Base-by-base conservation (phyloP, 2,113 vertebrate species). In the Tor tambroides region DNA sequence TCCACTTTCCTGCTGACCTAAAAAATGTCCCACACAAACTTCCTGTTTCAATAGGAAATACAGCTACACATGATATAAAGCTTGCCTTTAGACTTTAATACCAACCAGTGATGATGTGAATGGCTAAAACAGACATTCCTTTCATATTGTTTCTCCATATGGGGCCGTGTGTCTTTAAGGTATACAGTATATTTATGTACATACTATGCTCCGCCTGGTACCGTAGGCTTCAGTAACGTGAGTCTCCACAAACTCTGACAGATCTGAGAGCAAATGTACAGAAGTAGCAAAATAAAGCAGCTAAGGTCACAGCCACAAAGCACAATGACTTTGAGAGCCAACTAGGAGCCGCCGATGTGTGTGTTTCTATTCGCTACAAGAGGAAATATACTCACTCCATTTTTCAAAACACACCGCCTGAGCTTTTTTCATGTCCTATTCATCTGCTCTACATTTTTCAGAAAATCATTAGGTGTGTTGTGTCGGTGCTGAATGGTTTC, bases 401-500 rank as follows among this genome's bases (percentile, higher is more conserved):
- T 84, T 77, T 88, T 87, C 83, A 63, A 51, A 72, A 76, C 43
- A 83, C 38, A 83, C 41, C 28, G 11, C 78, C 38, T 46, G 28
- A 30, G 6, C 87, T 81, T 78, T 77, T 89, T 86, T 79, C 43
- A 63, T 61, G 69, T 71, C 19, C 69, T 23, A 56, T 83, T 77
- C n/a, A 76, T 91, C 19, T 71, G 4, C 26, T 86, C 84, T 59
- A 56, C 26, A 54, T 83, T 54, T 83, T 46, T 72, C 51, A 32
- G 49, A 59, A 87, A 87, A 17, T 77, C 61, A 46, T 87, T 88
- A 43, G 46, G 61, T 78, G 88, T 85, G 85, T 90, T 86, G 84
- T 80, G 72, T 80, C 75, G 87, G 63, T 51, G 26, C 71, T 85
- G 80, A 87, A 86, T 76, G 67, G 75, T 88, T 84, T 77, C 5